A percentile compares a stretch with the other conserved stretches of the same genome.
Evolutionary conservation across 2,888 invertebrate genomes (phyloP).

Genomic region (Gibbula magus): DNA sequence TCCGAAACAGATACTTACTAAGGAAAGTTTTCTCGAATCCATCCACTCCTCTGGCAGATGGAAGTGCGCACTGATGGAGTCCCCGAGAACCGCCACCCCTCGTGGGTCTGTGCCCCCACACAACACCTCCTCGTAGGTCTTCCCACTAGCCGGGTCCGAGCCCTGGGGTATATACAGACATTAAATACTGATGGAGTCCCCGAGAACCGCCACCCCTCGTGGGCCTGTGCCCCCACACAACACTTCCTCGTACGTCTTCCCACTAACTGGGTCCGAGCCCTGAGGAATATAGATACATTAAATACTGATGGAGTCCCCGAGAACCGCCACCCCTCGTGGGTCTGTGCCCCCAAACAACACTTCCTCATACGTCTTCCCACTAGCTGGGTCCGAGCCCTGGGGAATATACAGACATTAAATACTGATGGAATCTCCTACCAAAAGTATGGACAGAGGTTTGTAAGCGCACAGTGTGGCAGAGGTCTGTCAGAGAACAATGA

Average conservation of each 20-base stretch:
- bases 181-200: constrained; percentile 78
- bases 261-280: constrained; percentile 68
- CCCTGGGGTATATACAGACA: constrained; percentile 76
- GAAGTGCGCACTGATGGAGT: constrained; percentile 78
- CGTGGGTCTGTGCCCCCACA: constrained; percentile 66
- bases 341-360: constrained; percentile 67
- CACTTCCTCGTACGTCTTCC: constrained; percentile 69
- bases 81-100: constrained; percentile 74
- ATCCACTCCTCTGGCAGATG: constrained; percentile 77
- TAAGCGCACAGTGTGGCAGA: no score
- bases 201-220: constrained; percentile 71
- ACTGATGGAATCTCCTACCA: no score
- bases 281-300: no score
- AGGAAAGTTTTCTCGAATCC: constrained; percentile 69
- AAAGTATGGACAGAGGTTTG: no score
- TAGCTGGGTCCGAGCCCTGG: constrained; percentile 69
- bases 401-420: no score
- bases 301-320: constrained; percentile 77
- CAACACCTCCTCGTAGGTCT: constrained; percentile 71
- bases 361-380: constrained; percentile 70
- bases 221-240: constrained; percentile 67
- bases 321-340: constrained; percentile 68
- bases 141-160: constrained; percentile 59
- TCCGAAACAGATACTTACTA: constrained; percentile 48
- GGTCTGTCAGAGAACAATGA: no score